phyloP scores from a whole-genome alignment of 2,888 invertebrate species.

The Blomia tropicalis region DNA sequence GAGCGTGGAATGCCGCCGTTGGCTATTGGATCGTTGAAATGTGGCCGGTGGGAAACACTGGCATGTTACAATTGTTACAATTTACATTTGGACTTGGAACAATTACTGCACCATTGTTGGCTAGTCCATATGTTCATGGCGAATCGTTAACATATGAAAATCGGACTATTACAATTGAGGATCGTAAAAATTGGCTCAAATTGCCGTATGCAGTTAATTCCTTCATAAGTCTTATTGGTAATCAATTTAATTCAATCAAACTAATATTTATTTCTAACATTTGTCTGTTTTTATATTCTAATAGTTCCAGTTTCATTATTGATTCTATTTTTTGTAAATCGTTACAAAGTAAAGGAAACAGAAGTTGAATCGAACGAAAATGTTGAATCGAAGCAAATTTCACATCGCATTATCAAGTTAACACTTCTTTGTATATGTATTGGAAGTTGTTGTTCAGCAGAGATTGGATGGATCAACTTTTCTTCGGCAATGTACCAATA shows the following conservation, averaged over 20 bases:
- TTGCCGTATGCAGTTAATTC: background rate
- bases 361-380: background rate
- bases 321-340: slow-evolving; percentile 8
- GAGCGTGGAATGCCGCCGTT: slow-evolving; percentile 15
- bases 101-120: background rate
- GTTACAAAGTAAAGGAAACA: background rate
- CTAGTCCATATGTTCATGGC: background rate
- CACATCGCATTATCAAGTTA: background rate
- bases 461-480: slow-evolving; percentile 9
- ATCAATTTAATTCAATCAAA: no score
- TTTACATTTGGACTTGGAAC: background rate
- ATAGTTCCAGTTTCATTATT: background rate
- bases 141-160: background rate
- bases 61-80: background rate
- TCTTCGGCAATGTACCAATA: slow-evolving; percentile 14
- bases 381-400: background rate
- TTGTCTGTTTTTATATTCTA: background rate
- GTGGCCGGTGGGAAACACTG: background rate
- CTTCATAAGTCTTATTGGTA: no score
- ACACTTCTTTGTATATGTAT: background rate
- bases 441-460: slow-evolving; percentile 1
- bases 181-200: background rate
- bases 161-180: background rate
- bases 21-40: slow-evolving; percentile 4
- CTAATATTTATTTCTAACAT: no score